phyloP scores from a whole-genome alignment of 2,888 invertebrate species.

The Andrena marginata region DNA sequence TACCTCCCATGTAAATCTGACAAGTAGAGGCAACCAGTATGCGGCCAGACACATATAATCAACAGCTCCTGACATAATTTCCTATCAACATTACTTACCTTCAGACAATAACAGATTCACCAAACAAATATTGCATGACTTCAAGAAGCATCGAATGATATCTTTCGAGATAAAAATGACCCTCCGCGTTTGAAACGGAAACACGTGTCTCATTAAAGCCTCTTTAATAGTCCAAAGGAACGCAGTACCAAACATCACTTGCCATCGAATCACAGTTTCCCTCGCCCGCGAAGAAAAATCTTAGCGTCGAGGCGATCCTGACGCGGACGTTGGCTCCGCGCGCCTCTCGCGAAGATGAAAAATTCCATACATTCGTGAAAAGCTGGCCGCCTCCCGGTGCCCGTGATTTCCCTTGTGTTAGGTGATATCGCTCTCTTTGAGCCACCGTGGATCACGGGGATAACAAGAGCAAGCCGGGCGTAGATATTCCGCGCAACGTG shows the following conservation, averaged over 20 bases:
- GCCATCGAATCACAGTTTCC: not conserved
- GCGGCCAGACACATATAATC: not conserved
- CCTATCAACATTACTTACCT: not conserved
- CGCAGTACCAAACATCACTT: not conserved
- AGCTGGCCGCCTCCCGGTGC: slow-evolving; percentile 44
- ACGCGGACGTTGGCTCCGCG: not conserved
- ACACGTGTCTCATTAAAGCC: too few species aligned
- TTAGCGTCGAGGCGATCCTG: not conserved
- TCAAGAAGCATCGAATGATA: too few species aligned
- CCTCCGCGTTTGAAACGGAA: too few species aligned
- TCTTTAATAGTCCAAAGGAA: not conserved
- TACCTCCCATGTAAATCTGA: not conserved
- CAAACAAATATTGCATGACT: too few species aligned
- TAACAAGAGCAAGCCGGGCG: slow-evolving; percentile 47
- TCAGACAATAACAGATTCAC: too few species aligned
- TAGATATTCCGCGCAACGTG: slow-evolving; percentile 28
- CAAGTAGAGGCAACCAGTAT: not conserved
- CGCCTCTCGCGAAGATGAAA: slow-evolving; percentile 64
- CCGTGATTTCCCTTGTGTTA: slow-evolving; percentile 71
- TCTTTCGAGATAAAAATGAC: too few species aligned
- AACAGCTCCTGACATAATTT: not conserved
- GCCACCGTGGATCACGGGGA: slow-evolving; percentile 15
- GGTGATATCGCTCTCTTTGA: slow-evolving; percentile 51
- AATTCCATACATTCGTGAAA: slow-evolving; percentile 75
- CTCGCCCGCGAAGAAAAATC: not conserved